Conservation (phyloP, 2,888 invertebrate species). For the Philereme vetulata region DNA sequence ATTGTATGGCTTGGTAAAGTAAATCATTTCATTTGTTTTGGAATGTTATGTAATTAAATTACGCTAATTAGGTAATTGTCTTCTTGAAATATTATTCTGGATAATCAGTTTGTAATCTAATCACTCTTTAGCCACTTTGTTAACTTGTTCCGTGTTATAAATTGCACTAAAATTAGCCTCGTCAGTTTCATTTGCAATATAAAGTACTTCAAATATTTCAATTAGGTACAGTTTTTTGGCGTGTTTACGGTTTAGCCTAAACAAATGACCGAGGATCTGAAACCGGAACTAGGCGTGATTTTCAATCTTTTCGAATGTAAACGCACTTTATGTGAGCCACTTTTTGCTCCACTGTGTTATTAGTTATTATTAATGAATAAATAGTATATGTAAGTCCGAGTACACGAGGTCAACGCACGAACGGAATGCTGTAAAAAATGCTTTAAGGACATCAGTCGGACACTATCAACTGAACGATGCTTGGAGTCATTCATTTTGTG, state of each 20-base stretch:
- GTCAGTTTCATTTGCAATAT: constrained; percentile 54
- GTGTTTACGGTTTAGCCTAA: constrained; percentile 52
- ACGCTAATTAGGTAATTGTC: too few species aligned
- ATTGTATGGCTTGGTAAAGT: neutral
- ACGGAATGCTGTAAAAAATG: constrained; percentile 78
- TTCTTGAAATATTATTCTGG: constrained; percentile 24
- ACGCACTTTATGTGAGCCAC: constrained; percentile 70
- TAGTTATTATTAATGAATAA: constrained; percentile 78
- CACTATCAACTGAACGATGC: constrained; percentile 61
- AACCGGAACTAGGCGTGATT: constrained; percentile 77
- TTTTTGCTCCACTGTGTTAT: constrained; percentile 72
- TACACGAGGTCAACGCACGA: constrained; percentile 75
- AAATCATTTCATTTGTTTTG: neutral
- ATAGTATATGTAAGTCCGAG: constrained; percentile 63
- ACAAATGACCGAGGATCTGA: constrained; percentile 71
- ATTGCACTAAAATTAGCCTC: constrained; percentile 41
- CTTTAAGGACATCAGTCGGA: constrained; percentile 71
- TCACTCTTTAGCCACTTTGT: constrained; percentile 43
- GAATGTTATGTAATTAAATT: neutral
- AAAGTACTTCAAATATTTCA: constrained; percentile 62
- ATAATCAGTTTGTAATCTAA: constrained; percentile 16
- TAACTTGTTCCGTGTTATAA: constrained; percentile 44
- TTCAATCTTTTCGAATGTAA: constrained; percentile 59
- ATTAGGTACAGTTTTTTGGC: constrained; percentile 64
- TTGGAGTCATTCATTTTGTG: constrained; percentile 60